Base-by-base conservation (phyloP, 2,888 invertebrate species). In the Dendrolimus pini region DNA sequence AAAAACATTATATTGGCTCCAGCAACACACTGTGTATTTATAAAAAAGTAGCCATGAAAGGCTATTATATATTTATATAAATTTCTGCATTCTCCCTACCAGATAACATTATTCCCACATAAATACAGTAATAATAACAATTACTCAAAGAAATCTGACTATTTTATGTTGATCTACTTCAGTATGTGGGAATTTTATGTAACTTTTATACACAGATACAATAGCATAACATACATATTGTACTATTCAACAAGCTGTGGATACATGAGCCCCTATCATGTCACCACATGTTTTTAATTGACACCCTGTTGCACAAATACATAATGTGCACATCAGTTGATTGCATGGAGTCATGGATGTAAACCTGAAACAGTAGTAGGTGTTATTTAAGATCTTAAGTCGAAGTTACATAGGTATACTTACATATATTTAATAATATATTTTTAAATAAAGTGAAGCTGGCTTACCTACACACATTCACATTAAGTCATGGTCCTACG, bases 201-300 rank as follows among this genome's bases (percentile, higher is more conserved):
- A 30, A 18, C 1, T 41, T 54, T 18, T 53, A 41, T 53, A 56
- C 52, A 56, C n/a, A 57, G 41, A 53, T 41, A 7, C 53, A 53
- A 57, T 54, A 30, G 54, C 54, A 52, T 53, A 13, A 56, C 55
- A 55, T 13, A 56, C 56, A 53, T 55, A 55, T 53, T 59, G 56
- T 18, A 59, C 56, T 53, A 59, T 59, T 55, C 59, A 55, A 56
- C 59, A 56, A 53, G 59, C 59, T 41, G 53, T 56, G 18, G 56
- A 55, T 30, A 57, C 57, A 55, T 59, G 57, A 47, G 57, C 55
- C 12, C 59, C 57, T 53, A 57, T 55, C 57, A 57, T 59, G 47
- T 59, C 59, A 53, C 57, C 59, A 55, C 57, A 59, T 52, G 59
- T 57, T 42, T 56, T 56, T 18, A 59, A 41, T 55, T 59, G 57